Conservation (phyloP, 2,113 vertebrate genomes). For the Triplophysa rosa region DNA sequence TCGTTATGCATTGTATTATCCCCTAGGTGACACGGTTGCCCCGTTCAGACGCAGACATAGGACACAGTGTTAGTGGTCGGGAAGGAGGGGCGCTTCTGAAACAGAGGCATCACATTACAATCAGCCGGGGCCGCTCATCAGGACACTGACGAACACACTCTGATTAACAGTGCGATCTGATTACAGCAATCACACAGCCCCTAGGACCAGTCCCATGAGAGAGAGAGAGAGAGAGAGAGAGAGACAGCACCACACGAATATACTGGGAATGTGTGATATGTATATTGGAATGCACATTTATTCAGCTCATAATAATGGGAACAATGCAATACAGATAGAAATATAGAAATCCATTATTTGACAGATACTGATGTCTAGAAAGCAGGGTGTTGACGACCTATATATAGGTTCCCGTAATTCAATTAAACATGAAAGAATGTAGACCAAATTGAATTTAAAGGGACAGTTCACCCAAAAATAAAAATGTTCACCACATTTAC, state of each 20-base stretch:
- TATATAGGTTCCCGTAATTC: no score
- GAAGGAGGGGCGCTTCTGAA: conserved; percentile 45
- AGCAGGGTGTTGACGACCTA: no score
- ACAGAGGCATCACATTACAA: conserved; percentile 75
- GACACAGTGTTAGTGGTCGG: conserved; percentile 3
- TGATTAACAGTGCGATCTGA: conserved; percentile 80
- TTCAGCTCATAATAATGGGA: neutral
- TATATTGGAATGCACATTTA: conserved; percentile 36
- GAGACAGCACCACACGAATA: conserved; percentile 8
- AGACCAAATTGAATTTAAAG: no score
- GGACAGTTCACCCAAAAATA: no score
- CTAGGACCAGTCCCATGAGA: conserved; percentile 59
- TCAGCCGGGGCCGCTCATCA: conserved; percentile 72
- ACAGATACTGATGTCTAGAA: no score
- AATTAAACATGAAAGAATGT: no score
- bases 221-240: conserved; percentile 20
- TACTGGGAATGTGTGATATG: conserved; percentile 3
- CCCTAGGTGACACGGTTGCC: conserved; percentile 4
- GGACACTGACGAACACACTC: conserved; percentile 77
- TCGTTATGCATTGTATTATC: conserved; percentile 42
- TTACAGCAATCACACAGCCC: conserved; percentile 78
- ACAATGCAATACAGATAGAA: neutral
- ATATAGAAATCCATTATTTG: neutral
- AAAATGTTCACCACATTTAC: no score
- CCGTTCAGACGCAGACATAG: conserved; percentile 20